Percentiles rank a stretch among this genome's conserved stretches.
phyloP scores from a whole-genome alignment of 2,797 vertebrate species.

The Artibeus jamaicensis region DNA sequence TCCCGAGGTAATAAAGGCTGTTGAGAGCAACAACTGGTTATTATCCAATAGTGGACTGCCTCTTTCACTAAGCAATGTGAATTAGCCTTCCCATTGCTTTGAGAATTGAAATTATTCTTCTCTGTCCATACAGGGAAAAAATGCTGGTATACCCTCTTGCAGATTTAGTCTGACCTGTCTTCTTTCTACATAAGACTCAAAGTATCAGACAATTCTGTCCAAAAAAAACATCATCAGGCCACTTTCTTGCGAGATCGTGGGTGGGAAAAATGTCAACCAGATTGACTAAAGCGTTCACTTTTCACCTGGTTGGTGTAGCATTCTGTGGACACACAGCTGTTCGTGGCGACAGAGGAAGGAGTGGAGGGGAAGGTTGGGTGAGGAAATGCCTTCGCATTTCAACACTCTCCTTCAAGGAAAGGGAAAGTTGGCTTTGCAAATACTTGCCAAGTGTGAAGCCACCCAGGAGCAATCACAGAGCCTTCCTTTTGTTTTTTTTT shows the following conservation, averaged over 20 bases:
- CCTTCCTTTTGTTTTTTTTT: not conserved
- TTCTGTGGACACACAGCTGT: not conserved
- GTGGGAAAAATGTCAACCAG: not conserved
- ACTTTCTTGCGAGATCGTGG: not conserved
- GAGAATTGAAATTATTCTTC: conserved; percentile 75
- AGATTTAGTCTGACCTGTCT: conserved; percentile 1
- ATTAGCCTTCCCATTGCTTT: conserved; percentile 73
- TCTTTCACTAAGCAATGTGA: conserved; percentile 76
- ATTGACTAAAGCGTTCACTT: not conserved
- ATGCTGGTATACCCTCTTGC: conserved; percentile 44
- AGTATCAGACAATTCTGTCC: not conserved
- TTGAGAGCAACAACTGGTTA: conserved; percentile 61
- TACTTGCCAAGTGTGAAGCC: not conserved
- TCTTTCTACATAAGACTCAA: not conserved
- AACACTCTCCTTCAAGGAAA: not conserved
- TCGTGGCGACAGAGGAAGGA: not conserved
- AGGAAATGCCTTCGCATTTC: not conserved
- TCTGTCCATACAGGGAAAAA: conserved; percentile 59
- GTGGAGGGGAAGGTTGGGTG: not conserved
- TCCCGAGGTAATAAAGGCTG: not conserved
- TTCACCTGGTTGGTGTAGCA: not conserved
- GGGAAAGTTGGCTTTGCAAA: not conserved
- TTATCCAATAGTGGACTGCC: conserved; percentile 74
- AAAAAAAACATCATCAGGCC: not conserved
- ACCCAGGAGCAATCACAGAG: not conserved